Evolutionary conservation across 2,888 invertebrate genomes (phyloP), one percentile per base, ranked within the genome.

Genomic region (Gibbula magus): DNA sequence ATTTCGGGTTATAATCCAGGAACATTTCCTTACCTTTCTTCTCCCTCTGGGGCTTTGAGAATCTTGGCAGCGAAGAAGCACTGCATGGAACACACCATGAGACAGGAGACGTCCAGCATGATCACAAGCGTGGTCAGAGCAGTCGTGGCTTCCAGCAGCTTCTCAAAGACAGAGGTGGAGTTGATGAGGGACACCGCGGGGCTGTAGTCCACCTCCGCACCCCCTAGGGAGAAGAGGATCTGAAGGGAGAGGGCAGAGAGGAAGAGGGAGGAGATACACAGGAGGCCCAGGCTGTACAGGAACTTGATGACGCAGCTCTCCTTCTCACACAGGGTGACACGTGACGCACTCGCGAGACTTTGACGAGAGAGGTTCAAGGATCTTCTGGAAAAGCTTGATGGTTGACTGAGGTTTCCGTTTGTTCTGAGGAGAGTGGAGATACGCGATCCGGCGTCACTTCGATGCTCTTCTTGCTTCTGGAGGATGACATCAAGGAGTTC

Each of bases 41-140:
- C 95, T 89, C 96, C 96, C 90, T 96, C 96, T 80, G 96, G 96
- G 77, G 96, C 96, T 92, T 97, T 96, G 91, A 97, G 96, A 93
- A 98, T 95, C 94, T 97, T 97, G 87, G 98, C 96, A 74, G 97
- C 97, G 93, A 98, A 97, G 91, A 97, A 95, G 94, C 97, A 97
- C 94, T 98, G 98, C 91, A 97, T 96, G 89, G 97, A 96, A 94
- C 98, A 98, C 90, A 98, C 97, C 88, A 98, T 95, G 82, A 98
- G 94, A 93, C 98, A 98, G 94, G 97, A 97, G 83, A 98, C 94
- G 94, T 98, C 96, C 86, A 98, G 94, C 45, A 97, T 96, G 77
- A 98, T 94, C 84, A 97, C 97, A 91, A 98, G 94, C 81, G 97
- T 97, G 92, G 97, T 96, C 91, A 98, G 94, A 45, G 97, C 97